Percentiles rank a stretch among this genome's conserved stretches.
These are phyloP conservation scores for Agrochola litura DNA, from an alignment of 2,888 invertebrate genomes.

Conservation along the genomic window DNA sequence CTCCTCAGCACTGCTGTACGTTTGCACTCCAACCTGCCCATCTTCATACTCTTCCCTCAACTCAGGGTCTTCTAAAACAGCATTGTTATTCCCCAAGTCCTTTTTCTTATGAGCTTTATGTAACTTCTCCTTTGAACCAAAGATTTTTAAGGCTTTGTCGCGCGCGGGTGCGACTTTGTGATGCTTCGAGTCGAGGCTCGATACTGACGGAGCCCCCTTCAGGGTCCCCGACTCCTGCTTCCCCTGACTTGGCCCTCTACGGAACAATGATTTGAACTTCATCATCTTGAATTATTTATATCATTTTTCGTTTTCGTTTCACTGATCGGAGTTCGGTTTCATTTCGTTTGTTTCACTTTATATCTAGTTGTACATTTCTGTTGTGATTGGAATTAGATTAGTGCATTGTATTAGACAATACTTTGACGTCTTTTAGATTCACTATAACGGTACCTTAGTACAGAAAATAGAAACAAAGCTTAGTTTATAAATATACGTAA, in stretches of 20 bases:
- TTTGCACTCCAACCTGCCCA: conserved; percentile 77
- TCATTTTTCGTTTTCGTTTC: conserved; percentile 83
- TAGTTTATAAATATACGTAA: conserved; percentile 28
- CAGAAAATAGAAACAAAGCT: conserved; percentile 3
- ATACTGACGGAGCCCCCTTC: conserved; percentile 92
- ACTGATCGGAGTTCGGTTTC: conserved; percentile 81
- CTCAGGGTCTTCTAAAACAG: conserved; percentile 88
- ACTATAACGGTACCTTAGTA: not conserved
- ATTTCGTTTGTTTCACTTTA: conserved; percentile 68
- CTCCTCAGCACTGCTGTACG: conserved; percentile 88
- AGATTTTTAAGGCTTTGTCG: conserved; percentile 87
- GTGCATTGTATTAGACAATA: conserved; percentile 46
- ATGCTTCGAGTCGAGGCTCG: conserved; percentile 92
- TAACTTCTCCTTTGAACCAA: conserved; percentile 89
- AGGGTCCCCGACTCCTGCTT: conserved; percentile 88
- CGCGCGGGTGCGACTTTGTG: conserved; percentile 88
- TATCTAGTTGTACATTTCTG: conserved; percentile 49
- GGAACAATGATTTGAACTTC: conserved; percentile 97
- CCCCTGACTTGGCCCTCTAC: conserved; percentile 94
- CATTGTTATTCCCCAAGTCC: conserved; percentile 88
- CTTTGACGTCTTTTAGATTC: conserved; percentile 23
- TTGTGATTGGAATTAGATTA: conserved; percentile 72
- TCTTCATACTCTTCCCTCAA: conserved; percentile 84
- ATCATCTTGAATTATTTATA: conserved; percentile 92
- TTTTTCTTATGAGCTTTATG: conserved; percentile 87